A percentile compares a stretch with the other conserved stretches of the same genome.
phyloP scores from a whole-genome alignment of 2,113 vertebrate species.

The Sciurus niger region DNA sequence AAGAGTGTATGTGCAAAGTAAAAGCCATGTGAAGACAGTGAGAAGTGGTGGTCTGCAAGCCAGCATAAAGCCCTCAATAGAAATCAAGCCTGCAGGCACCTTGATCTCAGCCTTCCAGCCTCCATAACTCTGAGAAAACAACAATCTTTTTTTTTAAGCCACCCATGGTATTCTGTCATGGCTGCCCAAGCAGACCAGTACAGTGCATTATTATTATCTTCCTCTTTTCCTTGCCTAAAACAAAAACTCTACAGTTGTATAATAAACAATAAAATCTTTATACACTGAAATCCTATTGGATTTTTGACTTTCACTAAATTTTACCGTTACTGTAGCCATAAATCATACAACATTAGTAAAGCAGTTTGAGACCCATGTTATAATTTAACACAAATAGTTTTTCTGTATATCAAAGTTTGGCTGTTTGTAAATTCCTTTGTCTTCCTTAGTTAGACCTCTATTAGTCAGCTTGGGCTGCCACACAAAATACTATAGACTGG shows the following conservation, averaged over 20 bases:
- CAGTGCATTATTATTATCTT: background rate
- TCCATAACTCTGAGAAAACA: background rate
- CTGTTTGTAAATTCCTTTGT: background rate
- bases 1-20: background rate
- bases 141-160: background rate
- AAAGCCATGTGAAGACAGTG: background rate
- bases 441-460: background rate
- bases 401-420: background rate
- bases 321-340: background rate
- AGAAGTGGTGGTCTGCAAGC: background rate
- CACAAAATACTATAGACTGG: background rate
- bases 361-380: background rate
- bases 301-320: background rate
- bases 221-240: conserved; percentile 66
- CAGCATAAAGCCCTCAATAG: background rate
- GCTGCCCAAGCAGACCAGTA: background rate
- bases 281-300: background rate
- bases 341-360: background rate
- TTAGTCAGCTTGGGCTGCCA: background rate
- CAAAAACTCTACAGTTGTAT: background rate
- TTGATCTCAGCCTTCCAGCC: background rate
- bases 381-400: conserved; percentile 25
- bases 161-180: background rate
- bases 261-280: background rate
- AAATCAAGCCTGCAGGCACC: background rate